These are phyloP conservation scores for Drosophila nannoptera DNA, from an alignment of 1,140 invertebrate genomes.

Conservation along the genomic window DNA sequence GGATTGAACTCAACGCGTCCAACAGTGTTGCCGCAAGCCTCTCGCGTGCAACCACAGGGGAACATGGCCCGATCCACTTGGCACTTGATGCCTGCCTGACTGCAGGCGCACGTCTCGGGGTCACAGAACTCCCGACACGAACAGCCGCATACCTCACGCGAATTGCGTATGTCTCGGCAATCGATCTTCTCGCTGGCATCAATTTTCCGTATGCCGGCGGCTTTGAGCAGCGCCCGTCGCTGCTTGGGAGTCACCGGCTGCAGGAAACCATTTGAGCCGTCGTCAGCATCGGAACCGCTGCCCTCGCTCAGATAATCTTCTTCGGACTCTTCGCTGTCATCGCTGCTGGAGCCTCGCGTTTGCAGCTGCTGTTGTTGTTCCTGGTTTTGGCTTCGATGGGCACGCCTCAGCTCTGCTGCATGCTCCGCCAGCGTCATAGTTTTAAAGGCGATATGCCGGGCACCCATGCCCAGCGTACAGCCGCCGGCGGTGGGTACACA, in stretches of 20 bases:
- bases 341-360: constrained; percentile 81
- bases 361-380: constrained; percentile 86
- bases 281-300: constrained; percentile 90
- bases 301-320: constrained; percentile 88
- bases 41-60: constrained; percentile 96
- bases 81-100: constrained; percentile 96
- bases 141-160: constrained; percentile 96
- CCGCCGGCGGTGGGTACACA: constrained; percentile 98
- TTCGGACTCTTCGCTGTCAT: constrained; percentile 88
- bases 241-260: constrained; percentile 96
- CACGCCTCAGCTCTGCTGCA: constrained; percentile 89
- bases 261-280: constrained; percentile 95
- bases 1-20: constrained; percentile 98
- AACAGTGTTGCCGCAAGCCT: constrained; percentile 94
- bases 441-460: constrained; percentile 87
- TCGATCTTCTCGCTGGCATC: constrained; percentile 96
- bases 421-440: constrained; percentile 87
- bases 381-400: constrained; percentile 89
- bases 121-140: constrained; percentile 96
- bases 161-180: constrained; percentile 93
- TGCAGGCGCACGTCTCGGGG: constrained; percentile 96
- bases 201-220: constrained; percentile 95
- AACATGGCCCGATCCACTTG: constrained; percentile 97
- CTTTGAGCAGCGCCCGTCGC: constrained; percentile 89
- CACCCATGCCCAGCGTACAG: constrained; percentile 97